Evolutionary conservation across 2,888 invertebrate species (phyloP).

Genomic region (Andrena camellia): DNA sequence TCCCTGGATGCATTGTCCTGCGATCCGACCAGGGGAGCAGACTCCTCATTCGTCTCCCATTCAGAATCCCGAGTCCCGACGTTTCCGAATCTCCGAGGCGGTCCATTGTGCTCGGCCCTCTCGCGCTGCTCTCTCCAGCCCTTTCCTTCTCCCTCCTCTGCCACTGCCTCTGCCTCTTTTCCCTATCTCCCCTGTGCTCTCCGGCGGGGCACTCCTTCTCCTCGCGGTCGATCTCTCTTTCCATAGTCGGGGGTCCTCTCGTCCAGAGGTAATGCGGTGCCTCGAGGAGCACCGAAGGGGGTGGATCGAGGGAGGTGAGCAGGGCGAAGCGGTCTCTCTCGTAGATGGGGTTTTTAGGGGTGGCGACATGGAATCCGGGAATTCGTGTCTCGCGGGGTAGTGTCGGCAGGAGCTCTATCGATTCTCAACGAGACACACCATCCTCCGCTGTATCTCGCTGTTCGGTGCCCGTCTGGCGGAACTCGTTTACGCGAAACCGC

Average conservation of each 20-base stretch:
- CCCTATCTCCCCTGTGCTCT: constrained; percentile 51
- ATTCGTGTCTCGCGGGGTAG: constrained; percentile 78
- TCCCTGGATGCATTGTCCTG: constrained; percentile 79
- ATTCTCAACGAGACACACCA: constrained; percentile 80
- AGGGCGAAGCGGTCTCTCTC: constrained; percentile 44
- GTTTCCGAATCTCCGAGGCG: constrained; percentile 82
- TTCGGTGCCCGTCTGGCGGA: constrained; percentile 46
- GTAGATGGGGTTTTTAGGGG: constrained; percentile 79
- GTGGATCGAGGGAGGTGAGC: constrained; percentile 65
- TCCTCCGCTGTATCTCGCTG: constrained; percentile 71
- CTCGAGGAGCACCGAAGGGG: constrained; percentile 67
- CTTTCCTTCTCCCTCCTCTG: constrained; percentile 44
- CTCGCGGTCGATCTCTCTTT: constrained; percentile 65
- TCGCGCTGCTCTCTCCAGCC: constrained; percentile 56
- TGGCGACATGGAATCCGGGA: constrained; percentile 79
- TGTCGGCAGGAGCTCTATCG: constrained; percentile 80
- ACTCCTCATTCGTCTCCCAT: constrained; percentile 84
- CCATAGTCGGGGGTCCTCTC: constrained; percentile 66
- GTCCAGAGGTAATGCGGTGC: constrained; percentile 74
- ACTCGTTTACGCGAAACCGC: constrained; percentile 57
- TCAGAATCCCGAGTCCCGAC: constrained; percentile 80
- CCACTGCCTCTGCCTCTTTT: constrained; percentile 10
- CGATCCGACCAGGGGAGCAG: constrained; percentile 75
- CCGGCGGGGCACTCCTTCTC: constrained; percentile 38
- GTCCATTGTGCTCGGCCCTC: constrained; percentile 77